phyloP scores from a whole-genome alignment of 2,888 invertebrate species.

The Yponomeuta sedellus region DNA sequence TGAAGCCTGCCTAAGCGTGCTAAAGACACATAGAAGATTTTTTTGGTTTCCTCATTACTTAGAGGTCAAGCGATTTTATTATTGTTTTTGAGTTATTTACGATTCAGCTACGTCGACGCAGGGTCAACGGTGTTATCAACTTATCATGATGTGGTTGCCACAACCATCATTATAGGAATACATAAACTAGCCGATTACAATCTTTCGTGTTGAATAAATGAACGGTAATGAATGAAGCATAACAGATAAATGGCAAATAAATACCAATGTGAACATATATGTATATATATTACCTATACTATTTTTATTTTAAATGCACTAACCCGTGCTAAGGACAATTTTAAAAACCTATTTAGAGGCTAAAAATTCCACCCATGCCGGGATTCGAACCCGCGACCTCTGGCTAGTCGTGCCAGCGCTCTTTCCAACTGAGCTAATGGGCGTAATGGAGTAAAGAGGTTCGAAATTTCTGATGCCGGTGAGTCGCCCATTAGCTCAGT shows the following conservation, averaged over 20 bases:
- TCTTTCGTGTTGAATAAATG: background rate
- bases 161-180: background rate
- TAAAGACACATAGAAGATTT: background rate
- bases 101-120: background rate
- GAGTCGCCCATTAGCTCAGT: too few species aligned
- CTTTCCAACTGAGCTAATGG: too few species aligned
- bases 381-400: too few species aligned
- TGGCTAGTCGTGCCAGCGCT: too few species aligned
- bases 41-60: background rate
- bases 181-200: background rate
- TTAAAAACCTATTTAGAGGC: too few species aligned
- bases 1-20: background rate
- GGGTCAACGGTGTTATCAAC: conserved; percentile 8
- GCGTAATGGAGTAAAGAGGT: too few species aligned
- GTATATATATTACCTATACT: too few species aligned
- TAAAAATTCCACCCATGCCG: too few species aligned
- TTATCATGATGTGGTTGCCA: background rate
- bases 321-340: too few species aligned
- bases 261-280: too few species aligned
- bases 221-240: background rate
- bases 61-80: background rate
- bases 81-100: conserved; percentile 8
- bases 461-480: too few species aligned
- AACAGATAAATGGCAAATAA: background rate
- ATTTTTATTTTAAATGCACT: too few species aligned